Evolutionary conservation across 2,797 vertebrate species (phyloP), one percentile per base, ranked within the genome.

Genomic region (Tympanoctomys barrerae): DNA sequence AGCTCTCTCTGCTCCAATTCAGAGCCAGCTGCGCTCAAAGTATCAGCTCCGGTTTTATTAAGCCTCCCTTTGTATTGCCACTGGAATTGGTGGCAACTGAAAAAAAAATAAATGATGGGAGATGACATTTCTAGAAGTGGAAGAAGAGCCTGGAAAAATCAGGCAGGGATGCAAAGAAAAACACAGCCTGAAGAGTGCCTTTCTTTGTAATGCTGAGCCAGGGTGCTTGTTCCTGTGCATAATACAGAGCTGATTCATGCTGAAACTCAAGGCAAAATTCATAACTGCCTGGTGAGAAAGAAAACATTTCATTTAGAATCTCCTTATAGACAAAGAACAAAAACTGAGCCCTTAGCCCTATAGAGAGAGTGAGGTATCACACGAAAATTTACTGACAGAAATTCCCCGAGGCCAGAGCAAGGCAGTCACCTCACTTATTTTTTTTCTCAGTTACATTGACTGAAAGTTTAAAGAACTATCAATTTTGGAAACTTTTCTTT

Each of bases 231-330:
- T 90, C 89, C n/a, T 73, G 11, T 81, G 87, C 66, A 89, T 39
- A 49, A 18, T 75, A 89, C 49, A 71, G 36, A 92, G 92, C 1
- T 92, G 68, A 83, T 59, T 92, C 24, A 11, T 13, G 59, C 7
- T 66, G 26, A 95, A 93, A 95, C 87, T 83, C 87, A 91, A 91
- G 81, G 39, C 14, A 94, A 66, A 89, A 92, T 78, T 90, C 66
- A 62, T 42, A 95, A 93, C 33, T 52, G 80, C 49, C n/a, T 66
- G 90, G 26, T 89, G n/a, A 94, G 79, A 61, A 92, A 79, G 66
- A 93, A 8, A 59, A 24, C 59, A 96, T 73, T 97, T 84, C 75
- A 88, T 42, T 57, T 36, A 93, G 75, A 91, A 91, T 90, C 84
- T 84, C 33, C 79, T 90, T 87, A 87, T 54, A 64, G 88, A 86